Percentiles rank a stretch among this genome's conserved stretches.
phyloP scores from a whole-genome alignment of 2,113 vertebrate species.

The Pontoporia blainvillei region DNA sequence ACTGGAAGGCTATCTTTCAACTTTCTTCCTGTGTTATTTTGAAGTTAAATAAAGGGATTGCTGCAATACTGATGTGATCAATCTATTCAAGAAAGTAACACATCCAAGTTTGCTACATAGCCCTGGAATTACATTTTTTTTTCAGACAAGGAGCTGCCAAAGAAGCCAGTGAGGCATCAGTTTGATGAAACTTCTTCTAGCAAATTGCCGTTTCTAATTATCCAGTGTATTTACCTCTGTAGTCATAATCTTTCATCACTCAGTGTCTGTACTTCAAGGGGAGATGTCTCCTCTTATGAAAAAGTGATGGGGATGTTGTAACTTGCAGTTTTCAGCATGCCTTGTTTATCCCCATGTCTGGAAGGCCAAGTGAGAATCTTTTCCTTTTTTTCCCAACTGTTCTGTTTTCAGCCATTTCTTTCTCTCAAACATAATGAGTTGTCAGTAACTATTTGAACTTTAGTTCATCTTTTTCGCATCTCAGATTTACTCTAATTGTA shows the following conservation, averaged over 20 bases:
- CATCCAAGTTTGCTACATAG: constrained; percentile 28
- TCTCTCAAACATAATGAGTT: neutral
- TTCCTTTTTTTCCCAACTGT: neutral
- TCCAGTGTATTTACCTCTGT: neutral
- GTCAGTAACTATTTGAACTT: neutral
- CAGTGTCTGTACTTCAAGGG: neutral
- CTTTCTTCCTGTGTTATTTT: constrained; percentile 12
- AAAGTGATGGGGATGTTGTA: neutral
- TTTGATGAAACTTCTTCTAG: constrained; percentile 59
- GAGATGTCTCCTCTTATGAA: neutral
- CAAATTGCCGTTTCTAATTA: constrained; percentile 27
- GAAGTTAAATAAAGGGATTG: neutral
- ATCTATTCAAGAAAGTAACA: constrained; percentile 36
- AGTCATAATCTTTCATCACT: neutral
- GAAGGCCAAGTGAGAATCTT: neutral
- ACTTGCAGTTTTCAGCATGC: neutral
- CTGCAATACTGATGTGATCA: neutral
- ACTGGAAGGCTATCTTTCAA: neutral
- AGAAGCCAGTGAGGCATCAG: neutral
- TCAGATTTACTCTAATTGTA: neutral
- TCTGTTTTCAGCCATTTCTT: neutral
- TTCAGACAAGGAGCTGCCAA: neutral
- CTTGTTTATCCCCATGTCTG: neutral
- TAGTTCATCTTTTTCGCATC: neutral
- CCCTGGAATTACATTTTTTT: constrained; percentile 28